A percentile compares a stretch with the other conserved stretches of the same genome.
These are phyloP conservation scores for Xyrichtys novacula DNA, from an alignment of 2,797 vertebrate genomes.

Conservation along the genomic window DNA sequence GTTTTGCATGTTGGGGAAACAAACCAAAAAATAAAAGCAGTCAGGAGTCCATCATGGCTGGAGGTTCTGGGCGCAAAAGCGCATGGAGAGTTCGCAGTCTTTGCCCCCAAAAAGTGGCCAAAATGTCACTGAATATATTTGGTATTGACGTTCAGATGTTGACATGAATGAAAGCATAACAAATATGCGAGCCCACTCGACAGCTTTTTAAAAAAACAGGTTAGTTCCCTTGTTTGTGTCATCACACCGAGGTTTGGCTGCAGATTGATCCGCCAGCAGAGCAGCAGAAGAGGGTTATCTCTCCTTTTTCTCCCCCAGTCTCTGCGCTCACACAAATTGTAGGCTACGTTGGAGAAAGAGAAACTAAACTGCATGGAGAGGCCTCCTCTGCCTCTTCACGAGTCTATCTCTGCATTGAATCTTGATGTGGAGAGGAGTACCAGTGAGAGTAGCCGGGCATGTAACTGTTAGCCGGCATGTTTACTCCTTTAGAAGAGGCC, in stretches of 20 bases:
- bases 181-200: constrained; percentile 75
- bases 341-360: constrained; percentile 62
- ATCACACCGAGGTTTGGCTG: constrained; percentile 64
- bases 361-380: constrained; percentile 53
- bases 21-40: constrained; percentile 68
- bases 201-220: constrained; percentile 66
- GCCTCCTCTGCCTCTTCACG: constrained; percentile 60
- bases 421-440: constrained; percentile 98
- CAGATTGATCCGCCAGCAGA: constrained; percentile 65
- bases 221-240: constrained; percentile 76
- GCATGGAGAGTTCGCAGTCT: constrained; percentile 67
- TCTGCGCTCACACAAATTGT: constrained; percentile 73
- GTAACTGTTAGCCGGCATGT: constrained; percentile 98
- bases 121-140: constrained; percentile 83
- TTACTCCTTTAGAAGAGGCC: constrained; percentile 96
- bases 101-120: constrained; percentile 58
- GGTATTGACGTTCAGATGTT: constrained; percentile 82
- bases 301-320: constrained; percentile 73
- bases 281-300: constrained; percentile 50
- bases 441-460: constrained; percentile 99
- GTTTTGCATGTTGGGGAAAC: constrained; percentile 83
- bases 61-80: constrained; percentile 56
- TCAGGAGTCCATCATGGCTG: constrained; percentile 68
- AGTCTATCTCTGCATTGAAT: constrained; percentile 99
- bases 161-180: constrained; percentile 80